Evolutionary conservation across 2,797 vertebrate species (phyloP), one percentile per base, ranked within the genome.

Genomic region (Ctenopoma multispine): DNA sequence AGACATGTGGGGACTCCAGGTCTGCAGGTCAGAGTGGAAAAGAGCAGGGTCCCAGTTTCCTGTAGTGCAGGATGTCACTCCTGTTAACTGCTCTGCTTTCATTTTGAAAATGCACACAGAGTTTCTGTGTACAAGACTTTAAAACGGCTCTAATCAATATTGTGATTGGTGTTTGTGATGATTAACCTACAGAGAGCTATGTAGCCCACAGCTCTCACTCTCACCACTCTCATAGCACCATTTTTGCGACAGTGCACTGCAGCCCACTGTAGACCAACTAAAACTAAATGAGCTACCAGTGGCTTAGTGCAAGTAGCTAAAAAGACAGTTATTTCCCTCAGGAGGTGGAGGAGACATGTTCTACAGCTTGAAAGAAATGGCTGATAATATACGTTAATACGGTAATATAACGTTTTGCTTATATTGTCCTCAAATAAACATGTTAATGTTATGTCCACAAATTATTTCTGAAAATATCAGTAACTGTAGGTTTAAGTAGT

Each of bases 11-110:
- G 3, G 36, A 57, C 23, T 12, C 12, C 47, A 18, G 23, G 61
- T 80, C 72, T 44, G 77, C 0, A 20, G 67, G 43, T 58, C 63
- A 62, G 40, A 48, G 58, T 20, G 47, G 21, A 71, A 48, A 31
- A 50, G 57, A 62, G 63, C 12, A 12, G 15, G 31, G 5, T 47
- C 15, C 12, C 31, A 11, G 38, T 13, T 43, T 64, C 36, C 36
- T 43, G n/a, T 29, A 43, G 9, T 11, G 21, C 60, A 5, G 9
- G 17, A 10, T 1, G 2, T 59, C 47, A 67, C 67, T 53, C 6
- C 6, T 7, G 7, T 63, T 36, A 11, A 36, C 14, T 41, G 12
- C 6, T 7, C 31, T 12, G 9, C 2, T 36, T 12, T 36, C 12
- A 11, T 36, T 12, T 36, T 31, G 15, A 54, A 43, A 43, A 58